Conservation (phyloP, 2,797 vertebrate genomes). For the Enteromius argenteus region DNA sequence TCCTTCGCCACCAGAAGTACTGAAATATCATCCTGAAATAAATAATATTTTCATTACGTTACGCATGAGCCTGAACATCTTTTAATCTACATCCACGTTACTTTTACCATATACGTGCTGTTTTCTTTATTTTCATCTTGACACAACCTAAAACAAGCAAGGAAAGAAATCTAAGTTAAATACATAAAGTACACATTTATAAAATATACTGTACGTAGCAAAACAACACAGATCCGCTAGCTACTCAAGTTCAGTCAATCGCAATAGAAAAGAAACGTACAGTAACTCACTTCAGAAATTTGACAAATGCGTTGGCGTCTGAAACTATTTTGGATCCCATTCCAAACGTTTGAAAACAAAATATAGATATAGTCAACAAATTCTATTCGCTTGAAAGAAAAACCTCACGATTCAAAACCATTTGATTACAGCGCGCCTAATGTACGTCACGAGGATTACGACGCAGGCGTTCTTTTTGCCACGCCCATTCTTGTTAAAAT, state of each 20-base stretch:
- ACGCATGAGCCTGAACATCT: neutral
- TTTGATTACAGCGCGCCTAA: constrained; percentile 53
- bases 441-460: constrained; percentile 45
- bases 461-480: constrained; percentile 5
- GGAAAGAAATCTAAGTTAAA: neutral
- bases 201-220: neutral
- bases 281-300: constrained; percentile 27
- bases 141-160: constrained; percentile 3
- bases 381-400: neutral
- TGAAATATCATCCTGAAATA: constrained; percentile 36
- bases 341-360: neutral
- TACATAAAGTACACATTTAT: neutral
- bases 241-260: neutral
- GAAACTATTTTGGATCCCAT: constrained; percentile 33
- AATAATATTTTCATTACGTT: neutral
- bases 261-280: neutral
- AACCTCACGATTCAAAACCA: neutral
- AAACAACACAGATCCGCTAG: neutral
- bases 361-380: neutral
- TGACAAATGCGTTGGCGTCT: constrained; percentile 15
- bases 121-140: constrained; percentile 37
- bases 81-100: neutral
- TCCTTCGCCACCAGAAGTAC: constrained; percentile 78
- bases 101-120: constrained; percentile 23
- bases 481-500: neutral